Conservation (phyloP, 2,797 vertebrate genomes). For the Stomatorhinus walkeri region DNA sequence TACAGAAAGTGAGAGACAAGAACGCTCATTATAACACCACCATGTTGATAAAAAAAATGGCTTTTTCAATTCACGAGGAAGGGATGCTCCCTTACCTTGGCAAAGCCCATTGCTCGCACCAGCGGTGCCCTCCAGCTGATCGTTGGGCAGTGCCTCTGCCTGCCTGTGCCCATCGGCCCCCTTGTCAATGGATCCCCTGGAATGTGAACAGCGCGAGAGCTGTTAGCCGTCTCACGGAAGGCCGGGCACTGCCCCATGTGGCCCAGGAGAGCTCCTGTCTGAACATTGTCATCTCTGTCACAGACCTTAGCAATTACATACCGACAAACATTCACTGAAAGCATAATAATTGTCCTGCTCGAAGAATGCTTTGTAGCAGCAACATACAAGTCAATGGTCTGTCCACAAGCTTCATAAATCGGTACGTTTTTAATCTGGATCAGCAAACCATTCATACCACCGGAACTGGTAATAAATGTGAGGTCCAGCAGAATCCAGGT, state of each 20-base stretch:
- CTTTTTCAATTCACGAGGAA: neutral
- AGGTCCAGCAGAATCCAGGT: neutral
- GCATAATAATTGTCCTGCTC: neutral
- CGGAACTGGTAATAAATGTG: neutral
- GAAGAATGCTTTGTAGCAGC: neutral
- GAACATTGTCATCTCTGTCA: neutral
- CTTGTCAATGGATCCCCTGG: neutral
- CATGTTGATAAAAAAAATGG: neutral
- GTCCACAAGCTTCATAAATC: neutral
- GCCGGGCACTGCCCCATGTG: neutral
- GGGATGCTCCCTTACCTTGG: neutral
- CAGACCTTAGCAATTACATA: neutral
- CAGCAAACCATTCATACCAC: neutral
- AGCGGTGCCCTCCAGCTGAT: neutral
- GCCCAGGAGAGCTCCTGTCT: neutral
- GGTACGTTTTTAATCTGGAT: neutral
- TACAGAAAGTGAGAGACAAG: neutral
- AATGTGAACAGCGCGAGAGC: neutral
- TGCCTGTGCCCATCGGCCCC: neutral
- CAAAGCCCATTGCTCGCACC: neutral
- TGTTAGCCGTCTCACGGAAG: neutral
- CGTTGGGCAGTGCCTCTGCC: neutral
- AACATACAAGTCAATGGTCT: neutral
- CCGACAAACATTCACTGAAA: neutral
- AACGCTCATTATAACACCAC: neutral